These are phyloP conservation scores for Calameuta filiformis DNA, from an alignment of 2,888 invertebrate species.

Conservation along the genomic window DNA sequence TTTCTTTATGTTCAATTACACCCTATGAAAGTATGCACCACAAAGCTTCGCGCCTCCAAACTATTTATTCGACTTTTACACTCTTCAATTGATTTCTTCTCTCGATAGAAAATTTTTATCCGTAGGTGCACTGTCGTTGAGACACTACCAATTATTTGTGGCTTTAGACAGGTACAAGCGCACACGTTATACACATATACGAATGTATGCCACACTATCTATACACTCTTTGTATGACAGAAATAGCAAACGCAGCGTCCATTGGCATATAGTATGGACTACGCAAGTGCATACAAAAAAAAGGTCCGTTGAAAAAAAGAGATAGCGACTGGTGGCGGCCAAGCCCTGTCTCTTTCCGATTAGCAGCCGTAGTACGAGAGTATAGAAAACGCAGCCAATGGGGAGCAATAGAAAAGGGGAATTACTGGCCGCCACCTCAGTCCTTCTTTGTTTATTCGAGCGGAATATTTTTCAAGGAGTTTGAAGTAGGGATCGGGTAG, in stretches of 20 bases:
- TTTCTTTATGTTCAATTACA: slow-evolving; percentile 21
- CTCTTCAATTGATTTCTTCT: background rate
- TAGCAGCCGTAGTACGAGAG: too few relatives aligned
- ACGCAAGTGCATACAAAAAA: too few relatives aligned
- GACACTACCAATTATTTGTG: slow-evolving; percentile 1
- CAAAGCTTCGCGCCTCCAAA: background rate
- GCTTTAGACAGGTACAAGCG: background rate
- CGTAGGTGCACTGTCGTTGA: background rate
- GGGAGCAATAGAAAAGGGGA: too few relatives aligned
- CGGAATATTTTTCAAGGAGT: too few relatives aligned
- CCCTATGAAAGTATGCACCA: background rate
- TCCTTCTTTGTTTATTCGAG: too few relatives aligned
- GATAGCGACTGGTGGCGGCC: too few relatives aligned
- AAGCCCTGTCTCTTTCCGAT: too few relatives aligned
- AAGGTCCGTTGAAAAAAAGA: too few relatives aligned
- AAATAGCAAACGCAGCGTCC: slow-evolving; percentile 42
- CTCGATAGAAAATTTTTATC: background rate
- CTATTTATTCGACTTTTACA: background rate
- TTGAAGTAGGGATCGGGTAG: too few relatives aligned
- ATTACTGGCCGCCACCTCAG: too few relatives aligned
- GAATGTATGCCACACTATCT: slow-evolving; percentile 26
- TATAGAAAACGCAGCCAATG: too few relatives aligned
- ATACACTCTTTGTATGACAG: slow-evolving; percentile 40
- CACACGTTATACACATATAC: slow-evolving; percentile 5
- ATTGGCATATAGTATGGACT: too few relatives aligned